Conservation (phyloP, 2,113 vertebrate species). For the Jaculus jaculus region DNA sequence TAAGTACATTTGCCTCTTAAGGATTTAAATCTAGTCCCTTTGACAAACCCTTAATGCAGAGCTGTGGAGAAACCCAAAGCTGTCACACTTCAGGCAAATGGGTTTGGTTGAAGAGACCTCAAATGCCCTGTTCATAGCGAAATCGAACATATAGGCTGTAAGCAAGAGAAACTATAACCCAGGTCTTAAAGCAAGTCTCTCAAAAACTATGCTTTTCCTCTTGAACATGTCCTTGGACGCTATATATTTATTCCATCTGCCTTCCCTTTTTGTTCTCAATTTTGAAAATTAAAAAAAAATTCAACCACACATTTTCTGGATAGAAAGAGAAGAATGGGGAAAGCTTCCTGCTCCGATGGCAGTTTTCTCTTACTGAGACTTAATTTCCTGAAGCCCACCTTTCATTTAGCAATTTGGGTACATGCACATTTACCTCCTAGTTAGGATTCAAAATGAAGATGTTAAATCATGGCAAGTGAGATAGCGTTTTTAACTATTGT, state of each 20-base stretch:
- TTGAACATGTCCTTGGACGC: background rate
- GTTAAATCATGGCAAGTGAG: slow-evolving; percentile 27
- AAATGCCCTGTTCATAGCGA: background rate
- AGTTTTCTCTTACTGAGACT: slow-evolving; percentile 17
- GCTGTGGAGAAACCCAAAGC: slow-evolving; percentile 1
- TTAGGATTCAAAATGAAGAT: slow-evolving; percentile 62
- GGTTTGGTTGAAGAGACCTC: slow-evolving; percentile 32
- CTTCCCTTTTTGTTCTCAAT: slow-evolving; percentile 31
- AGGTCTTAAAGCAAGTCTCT: slow-evolving; percentile 44
- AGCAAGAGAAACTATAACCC: slow-evolving; percentile 20
- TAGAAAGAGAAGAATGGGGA: background rate
- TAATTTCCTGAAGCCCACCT: slow-evolving; percentile 15
- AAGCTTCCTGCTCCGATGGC: background rate
- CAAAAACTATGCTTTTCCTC: slow-evolving; percentile 42
- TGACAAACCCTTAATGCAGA: background rate
- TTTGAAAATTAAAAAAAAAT: slow-evolving; percentile 27
- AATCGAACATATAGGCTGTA: slow-evolving; percentile 45
- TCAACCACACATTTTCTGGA: slow-evolving; percentile 4
- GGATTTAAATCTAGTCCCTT: slow-evolving; percentile 26
- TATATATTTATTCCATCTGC: background rate
- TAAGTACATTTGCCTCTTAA: background rate
- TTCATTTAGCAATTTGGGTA: background rate
- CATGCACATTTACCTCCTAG: slow-evolving; percentile 37
- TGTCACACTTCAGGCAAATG: slow-evolving; percentile 56
- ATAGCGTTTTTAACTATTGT: slow-evolving; percentile 50